A percentile compares a stretch with the other conserved stretches of the same genome.
Conservation (phyloP, 2,113 vertebrate species). For the Megalops atlanticus region DNA sequence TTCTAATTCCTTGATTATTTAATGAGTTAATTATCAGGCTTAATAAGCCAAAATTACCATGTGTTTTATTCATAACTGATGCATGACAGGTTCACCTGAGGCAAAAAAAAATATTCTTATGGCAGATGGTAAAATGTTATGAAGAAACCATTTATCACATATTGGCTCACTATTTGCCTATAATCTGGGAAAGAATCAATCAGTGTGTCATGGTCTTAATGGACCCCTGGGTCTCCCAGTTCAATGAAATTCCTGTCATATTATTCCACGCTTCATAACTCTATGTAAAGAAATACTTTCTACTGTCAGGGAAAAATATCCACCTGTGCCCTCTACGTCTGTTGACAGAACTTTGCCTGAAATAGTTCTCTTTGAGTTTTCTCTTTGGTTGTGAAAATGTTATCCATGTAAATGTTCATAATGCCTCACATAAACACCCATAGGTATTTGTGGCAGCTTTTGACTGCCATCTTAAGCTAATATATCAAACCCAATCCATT, state of each 20-base stretch:
- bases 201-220: not conserved
- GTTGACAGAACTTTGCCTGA: not conserved
- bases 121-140: no score
- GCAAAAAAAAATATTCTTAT: no score
- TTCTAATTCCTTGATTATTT: not conserved
- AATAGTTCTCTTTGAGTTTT: no score
- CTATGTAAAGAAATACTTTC: not conserved
- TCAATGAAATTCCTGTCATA: not conserved
- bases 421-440: no score
- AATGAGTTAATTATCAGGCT: constrained; percentile 4
- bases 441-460: no score
- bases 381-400: no score
- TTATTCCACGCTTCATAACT: not conserved
- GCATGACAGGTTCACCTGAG: not conserved
- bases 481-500: no score
- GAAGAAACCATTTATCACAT: not conserved
- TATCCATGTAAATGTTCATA: no score
- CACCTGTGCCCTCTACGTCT: not conserved
- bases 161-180: not conserved
- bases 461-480: no score
- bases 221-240: not conserved
- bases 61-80: constrained; percentile 1
- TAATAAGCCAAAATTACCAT: not conserved
- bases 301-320: not conserved
- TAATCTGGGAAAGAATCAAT: not conserved